Evolutionary conservation across 2,797 vertebrate genomes (phyloP).

Genomic region (Vireo griseus): DNA sequence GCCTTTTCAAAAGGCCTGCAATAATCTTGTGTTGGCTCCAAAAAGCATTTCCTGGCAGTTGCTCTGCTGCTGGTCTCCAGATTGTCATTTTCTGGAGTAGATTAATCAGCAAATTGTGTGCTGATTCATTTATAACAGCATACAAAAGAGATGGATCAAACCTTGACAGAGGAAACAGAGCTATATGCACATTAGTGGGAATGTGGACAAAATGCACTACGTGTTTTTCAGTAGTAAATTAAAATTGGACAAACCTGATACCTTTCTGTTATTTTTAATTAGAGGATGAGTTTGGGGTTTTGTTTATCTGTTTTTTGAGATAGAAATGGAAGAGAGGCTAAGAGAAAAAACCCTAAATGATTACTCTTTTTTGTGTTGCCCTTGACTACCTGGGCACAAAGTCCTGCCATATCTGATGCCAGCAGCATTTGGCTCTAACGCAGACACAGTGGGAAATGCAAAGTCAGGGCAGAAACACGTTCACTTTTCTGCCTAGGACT

Average conservation of each 20-base stretch:
- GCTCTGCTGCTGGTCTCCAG: background rate
- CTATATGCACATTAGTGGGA: background rate
- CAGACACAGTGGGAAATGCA: background rate
- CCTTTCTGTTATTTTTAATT: background rate
- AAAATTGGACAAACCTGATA: background rate
- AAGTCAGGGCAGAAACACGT: rapidly evolving
- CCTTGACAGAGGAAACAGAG: background rate
- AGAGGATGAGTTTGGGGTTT: background rate
- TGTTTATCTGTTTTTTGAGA: background rate
- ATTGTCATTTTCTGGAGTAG: background rate
- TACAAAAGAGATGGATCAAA: background rate
- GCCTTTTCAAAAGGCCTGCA: background rate
- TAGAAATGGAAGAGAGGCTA: background rate
- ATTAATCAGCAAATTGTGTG: background rate
- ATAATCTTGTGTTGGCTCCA: background rate
- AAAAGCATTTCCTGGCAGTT: background rate
- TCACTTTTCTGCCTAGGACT: background rate
- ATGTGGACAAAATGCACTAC: background rate
- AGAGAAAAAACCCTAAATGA: background rate
- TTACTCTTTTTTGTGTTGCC: background rate
- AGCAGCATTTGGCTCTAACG: background rate
- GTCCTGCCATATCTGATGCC: background rate
- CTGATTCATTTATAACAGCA: background rate
- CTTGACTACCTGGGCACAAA: background rate
- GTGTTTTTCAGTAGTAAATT: background rate